Conservation (phyloP, 2,797 vertebrate genomes). For the Neostethus bicornis region DNA sequence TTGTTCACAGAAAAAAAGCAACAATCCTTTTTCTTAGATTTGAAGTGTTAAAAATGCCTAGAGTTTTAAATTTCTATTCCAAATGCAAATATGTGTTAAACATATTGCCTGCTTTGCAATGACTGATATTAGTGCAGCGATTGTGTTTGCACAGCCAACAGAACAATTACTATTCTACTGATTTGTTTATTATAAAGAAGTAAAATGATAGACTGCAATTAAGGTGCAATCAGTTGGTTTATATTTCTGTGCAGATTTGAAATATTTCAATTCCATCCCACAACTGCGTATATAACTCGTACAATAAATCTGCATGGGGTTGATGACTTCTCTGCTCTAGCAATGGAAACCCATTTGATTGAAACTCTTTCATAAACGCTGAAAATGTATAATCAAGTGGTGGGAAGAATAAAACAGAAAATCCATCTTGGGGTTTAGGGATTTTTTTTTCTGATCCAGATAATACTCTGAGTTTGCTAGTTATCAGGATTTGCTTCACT, state of each 20-base stretch:
- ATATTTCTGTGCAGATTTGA: constrained; percentile 5
- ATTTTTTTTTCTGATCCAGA: constrained; percentile 25
- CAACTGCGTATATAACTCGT: constrained; percentile 1
- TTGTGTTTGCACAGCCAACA: constrained; percentile 11
- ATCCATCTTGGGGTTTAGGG: constrained; percentile 19
- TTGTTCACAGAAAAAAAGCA: too few species aligned
- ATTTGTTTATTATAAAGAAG: constrained; percentile 31
- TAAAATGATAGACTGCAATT: constrained; percentile 9
- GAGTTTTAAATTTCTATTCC: not conserved
- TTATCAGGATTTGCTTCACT: constrained; percentile 24
- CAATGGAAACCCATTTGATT: constrained; percentile 28
- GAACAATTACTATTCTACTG: constrained; percentile 7
- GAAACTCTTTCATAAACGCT: constrained; percentile 30
- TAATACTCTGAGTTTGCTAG: constrained; percentile 31
- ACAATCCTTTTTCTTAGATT: too few species aligned
- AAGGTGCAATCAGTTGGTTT: constrained; percentile 30
- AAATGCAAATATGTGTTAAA: not conserved
- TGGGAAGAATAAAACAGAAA: constrained; percentile 14
- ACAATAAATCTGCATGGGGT: constrained; percentile 25
- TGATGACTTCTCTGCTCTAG: constrained; percentile 26
- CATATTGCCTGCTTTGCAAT: not conserved
- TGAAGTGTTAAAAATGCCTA: too few species aligned
- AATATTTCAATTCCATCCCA: constrained; percentile 4
- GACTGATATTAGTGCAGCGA: not conserved
- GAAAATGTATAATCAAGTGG: constrained; percentile 25